These are phyloP conservation scores for Oreotrochilus melanogaster DNA, from an alignment of 2,113 vertebrate species.

Conservation along the genomic window DNA sequence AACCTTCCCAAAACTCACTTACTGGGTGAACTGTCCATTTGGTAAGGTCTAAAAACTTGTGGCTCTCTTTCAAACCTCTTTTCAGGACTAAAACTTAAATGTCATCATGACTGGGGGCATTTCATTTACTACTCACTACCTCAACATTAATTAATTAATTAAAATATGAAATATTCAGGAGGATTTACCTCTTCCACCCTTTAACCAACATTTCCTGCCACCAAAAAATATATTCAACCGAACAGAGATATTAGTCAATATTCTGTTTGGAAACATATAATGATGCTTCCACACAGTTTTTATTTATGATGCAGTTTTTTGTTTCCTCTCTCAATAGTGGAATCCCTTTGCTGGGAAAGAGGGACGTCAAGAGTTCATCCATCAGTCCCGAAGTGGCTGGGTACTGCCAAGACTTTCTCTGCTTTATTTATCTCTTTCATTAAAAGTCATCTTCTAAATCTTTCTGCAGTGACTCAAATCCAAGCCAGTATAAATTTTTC, in stretches of 20 bases:
- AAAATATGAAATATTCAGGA: neutral
- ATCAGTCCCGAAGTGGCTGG: neutral
- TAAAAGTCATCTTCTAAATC: neutral
- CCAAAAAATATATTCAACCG: neutral
- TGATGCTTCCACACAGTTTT: neutral
- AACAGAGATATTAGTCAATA: neutral
- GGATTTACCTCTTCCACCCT: neutral
- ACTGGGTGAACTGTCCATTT: neutral
- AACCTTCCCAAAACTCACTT: neutral
- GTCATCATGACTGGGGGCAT: neutral
- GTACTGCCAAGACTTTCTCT: neutral
- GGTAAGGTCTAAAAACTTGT: neutral
- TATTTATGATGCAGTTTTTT: neutral
- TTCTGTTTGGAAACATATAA: neutral
- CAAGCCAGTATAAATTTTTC: neutral
- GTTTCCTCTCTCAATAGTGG: neutral
- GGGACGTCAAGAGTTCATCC: neutral
- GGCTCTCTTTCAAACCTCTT: neutral
- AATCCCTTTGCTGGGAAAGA: neutral
- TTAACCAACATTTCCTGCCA: neutral
- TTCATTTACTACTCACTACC: neutral
- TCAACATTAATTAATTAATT: neutral
- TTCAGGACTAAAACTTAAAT: neutral
- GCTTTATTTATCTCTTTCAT: neutral
- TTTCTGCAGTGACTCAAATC: neutral